A percentile compares a stretch with the other conserved stretches of the same genome.
Evolutionary conservation across 2,888 invertebrate species (phyloP).

Genomic region (Plebejus melissa): DNA sequence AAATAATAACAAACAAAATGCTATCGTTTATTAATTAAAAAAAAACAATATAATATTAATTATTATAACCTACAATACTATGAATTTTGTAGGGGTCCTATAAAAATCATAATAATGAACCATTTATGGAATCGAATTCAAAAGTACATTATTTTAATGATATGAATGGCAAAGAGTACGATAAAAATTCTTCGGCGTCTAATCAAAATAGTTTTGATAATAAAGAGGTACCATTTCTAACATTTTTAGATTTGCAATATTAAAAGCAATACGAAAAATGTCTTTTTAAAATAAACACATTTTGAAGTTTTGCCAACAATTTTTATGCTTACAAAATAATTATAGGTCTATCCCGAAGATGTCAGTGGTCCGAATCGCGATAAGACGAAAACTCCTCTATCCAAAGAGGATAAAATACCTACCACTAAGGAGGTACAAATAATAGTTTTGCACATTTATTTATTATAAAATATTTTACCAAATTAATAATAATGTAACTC

Average conservation of each 20-base stretch:
- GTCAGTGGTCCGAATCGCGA: not conserved
- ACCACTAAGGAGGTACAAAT: not conserved
- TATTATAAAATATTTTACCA: not conserved
- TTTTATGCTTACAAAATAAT: slow-evolving; percentile 12
- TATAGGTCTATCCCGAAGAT: slow-evolving; percentile 20
- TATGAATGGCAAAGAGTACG: not conserved
- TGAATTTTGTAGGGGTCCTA: not conserved
- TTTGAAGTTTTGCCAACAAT: slow-evolving; percentile 12
- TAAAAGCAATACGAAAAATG: not conserved
- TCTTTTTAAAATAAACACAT: slow-evolving; percentile 17
- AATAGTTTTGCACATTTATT: not conserved
- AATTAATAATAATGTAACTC: not conserved
- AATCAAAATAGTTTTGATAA: slow-evolving; percentile 9
- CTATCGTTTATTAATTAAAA: not conserved
- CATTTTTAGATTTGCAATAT: slow-evolving; percentile 13
- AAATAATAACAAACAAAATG: not conserved
- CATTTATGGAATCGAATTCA: not conserved
- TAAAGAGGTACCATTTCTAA: slow-evolving; percentile 2
- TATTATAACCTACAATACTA: too few species aligned
- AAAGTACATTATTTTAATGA: not conserved
- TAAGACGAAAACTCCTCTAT: slow-evolving; percentile 8
- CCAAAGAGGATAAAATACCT: not conserved
- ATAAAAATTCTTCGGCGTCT: not conserved
- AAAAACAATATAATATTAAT: not conserved
- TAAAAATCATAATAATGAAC: not conserved